Evolutionary conservation across 2,888 invertebrate species (phyloP).

Genomic region (Tetanocera ferruginea): DNA sequence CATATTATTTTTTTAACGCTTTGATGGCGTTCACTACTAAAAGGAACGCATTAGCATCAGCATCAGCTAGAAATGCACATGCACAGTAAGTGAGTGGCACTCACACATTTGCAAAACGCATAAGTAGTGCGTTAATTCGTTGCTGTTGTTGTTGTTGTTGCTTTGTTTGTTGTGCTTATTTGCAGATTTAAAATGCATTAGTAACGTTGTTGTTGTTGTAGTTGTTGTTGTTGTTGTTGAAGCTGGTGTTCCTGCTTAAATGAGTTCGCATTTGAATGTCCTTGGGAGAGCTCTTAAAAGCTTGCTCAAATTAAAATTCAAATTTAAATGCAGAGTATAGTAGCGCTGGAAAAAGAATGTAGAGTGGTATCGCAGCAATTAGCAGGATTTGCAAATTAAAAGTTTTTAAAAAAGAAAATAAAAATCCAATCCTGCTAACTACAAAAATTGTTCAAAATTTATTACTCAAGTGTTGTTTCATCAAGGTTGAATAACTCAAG

Average conservation of each 20-base stretch:
- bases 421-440: not conserved
- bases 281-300: slow-evolving; percentile 17
- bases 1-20: not conserved
- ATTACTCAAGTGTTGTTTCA: too few species aligned
- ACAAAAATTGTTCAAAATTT: not conserved
- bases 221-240: not conserved
- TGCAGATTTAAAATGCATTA: slow-evolving; percentile 26
- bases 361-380: not conserved
- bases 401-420: not conserved
- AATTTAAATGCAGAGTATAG: not conserved
- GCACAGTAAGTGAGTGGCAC: not conserved
- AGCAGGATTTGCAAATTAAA: not conserved
- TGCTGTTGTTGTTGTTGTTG: not conserved
- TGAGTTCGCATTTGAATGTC: not conserved
- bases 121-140: not conserved
- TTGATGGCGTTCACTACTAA: not conserved
- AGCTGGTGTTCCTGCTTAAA: not conserved
- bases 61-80: not conserved
- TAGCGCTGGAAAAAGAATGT: not conserved
- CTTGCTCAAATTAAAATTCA: not conserved
- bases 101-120: not conserved
- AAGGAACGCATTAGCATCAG: not conserved
- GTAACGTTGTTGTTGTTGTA: slow-evolving; percentile 13
- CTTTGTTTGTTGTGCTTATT: slow-evolving; percentile 10
- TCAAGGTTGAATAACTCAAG: too few species aligned